These are phyloP conservation scores for Oreochromis tanganicae DNA, from an alignment of 2,113 vertebrate genomes.

Conservation along the genomic window DNA sequence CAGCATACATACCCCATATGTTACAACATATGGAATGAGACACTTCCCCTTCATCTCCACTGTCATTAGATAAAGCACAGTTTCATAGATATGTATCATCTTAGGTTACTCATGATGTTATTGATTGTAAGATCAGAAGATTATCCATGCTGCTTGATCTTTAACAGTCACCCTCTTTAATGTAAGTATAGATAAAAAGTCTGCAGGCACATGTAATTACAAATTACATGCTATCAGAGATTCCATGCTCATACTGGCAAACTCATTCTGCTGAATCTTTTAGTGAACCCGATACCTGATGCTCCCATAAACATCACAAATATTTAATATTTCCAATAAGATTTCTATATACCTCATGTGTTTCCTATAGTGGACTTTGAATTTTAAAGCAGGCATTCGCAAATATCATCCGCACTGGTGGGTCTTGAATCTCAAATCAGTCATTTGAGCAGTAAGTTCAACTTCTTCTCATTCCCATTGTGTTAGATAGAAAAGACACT, in stretches of 20 bases:
- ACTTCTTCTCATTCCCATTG: not conserved
- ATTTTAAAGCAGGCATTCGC: not conserved
- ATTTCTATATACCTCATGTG: not conserved
- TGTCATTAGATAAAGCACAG: not conserved
- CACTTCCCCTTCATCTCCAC: not conserved
- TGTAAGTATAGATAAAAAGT: not conserved
- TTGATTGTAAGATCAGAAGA: not conserved
- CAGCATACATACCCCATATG: not conserved
- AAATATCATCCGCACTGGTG: not conserved
- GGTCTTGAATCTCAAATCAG: not conserved
- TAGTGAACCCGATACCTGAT: not conserved
- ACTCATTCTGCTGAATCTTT: not conserved
- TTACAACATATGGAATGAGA: not conserved
- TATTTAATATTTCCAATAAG: not conserved
- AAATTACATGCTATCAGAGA: not conserved
- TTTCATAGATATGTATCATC: not conserved
- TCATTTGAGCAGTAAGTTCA: not conserved
- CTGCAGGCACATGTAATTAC: not conserved
- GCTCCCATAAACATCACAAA: not conserved
- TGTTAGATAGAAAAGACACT: not conserved
- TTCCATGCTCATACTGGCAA: not conserved
- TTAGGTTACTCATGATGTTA: not conserved
- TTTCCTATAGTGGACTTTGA: not conserved
- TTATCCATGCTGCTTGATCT: not conserved
- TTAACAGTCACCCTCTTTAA: not conserved